These are phyloP conservation scores for Hofmannophila pseudospretella DNA, from an alignment of 2,888 invertebrate genomes.

Conservation along the genomic window DNA sequence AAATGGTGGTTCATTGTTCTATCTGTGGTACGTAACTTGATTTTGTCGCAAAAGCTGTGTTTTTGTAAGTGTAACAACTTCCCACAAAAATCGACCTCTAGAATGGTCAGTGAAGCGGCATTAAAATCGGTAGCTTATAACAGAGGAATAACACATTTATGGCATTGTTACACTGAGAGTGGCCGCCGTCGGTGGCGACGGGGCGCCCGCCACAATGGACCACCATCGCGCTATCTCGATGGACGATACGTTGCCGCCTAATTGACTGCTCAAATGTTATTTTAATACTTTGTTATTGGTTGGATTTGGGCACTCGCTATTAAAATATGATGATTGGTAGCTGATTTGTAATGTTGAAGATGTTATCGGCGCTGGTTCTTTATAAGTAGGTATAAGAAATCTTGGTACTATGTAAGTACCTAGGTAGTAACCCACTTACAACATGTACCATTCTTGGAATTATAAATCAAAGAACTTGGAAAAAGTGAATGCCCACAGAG, in stretches of 20 bases:
- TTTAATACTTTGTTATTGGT: slow-evolving; percentile 69
- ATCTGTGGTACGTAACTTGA: background rate
- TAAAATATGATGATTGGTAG: slow-evolving; percentile 24
- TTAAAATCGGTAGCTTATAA: slow-evolving; percentile 64
- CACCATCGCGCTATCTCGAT: slow-evolving; percentile 74
- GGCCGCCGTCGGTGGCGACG: slow-evolving; percentile 46
- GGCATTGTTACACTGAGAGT: slow-evolving; percentile 50
- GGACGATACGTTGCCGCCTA: slow-evolving; percentile 72
- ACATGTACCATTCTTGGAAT: no score
- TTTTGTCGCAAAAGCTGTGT: slow-evolving; percentile 8
- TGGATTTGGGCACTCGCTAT: slow-evolving; percentile 28
- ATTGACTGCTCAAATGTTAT: slow-evolving; percentile 74
- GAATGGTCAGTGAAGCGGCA: slow-evolving; percentile 62
- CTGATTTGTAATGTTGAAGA: slow-evolving; percentile 22
- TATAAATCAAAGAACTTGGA: no score
- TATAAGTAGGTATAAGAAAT: no score
- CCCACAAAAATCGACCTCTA: slow-evolving; percentile 61
- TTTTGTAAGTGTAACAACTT: slow-evolving; percentile 33
- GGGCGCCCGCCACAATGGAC: slow-evolving; percentile 66
- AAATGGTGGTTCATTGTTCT: slow-evolving; percentile 27
- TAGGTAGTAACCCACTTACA: no score
- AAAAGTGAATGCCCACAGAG: no score
- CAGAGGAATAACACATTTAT: slow-evolving; percentile 62
- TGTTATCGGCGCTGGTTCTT: slow-evolving; percentile 28
- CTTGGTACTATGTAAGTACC: no score